Evolutionary conservation across 2,113 vertebrate genomes (phyloP).

Genomic region (Pelobates fuscus): DNA sequence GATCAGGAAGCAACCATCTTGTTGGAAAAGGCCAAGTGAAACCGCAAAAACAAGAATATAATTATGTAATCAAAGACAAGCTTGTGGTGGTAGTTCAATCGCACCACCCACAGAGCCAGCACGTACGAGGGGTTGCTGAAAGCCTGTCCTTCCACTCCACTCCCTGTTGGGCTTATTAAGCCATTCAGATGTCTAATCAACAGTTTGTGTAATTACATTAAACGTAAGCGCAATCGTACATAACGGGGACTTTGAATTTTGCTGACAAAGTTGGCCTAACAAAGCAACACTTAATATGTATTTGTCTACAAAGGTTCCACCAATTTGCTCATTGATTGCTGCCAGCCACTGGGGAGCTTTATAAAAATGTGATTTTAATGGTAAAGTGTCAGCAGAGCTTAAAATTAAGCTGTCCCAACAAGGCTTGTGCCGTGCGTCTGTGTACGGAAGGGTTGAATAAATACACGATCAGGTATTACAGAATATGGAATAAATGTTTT

Average conservation of each 20-base stretch:
- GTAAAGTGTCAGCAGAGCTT: no score
- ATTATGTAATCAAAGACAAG: constrained; percentile 35
- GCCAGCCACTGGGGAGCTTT: no score
- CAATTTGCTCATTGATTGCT: no score
- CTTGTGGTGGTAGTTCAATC: constrained; percentile 6
- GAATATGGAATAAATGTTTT: no score
- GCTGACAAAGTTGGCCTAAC: not conserved
- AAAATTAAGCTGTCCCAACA: no score
- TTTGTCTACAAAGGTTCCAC: no score
- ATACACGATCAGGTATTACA: no score
- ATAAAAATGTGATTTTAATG: no score
- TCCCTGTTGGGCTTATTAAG: not conserved
- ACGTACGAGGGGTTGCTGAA: not conserved
- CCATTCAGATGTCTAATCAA: constrained; percentile 11
- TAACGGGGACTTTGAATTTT: not conserved
- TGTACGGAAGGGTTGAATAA: no score
- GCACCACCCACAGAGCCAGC: constrained; percentile 15
- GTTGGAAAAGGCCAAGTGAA: not conserved
- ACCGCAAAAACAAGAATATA: constrained; percentile 2
- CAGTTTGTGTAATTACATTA: constrained; percentile 24
- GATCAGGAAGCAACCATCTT: not conserved
- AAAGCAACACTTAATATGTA: no score
- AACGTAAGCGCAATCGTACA: no score
- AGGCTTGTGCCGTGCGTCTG: no score
- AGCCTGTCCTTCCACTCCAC: not conserved